phyloP scores from a whole-genome alignment of 1,140 invertebrate genomes.

The Telenomus remus region DNA sequence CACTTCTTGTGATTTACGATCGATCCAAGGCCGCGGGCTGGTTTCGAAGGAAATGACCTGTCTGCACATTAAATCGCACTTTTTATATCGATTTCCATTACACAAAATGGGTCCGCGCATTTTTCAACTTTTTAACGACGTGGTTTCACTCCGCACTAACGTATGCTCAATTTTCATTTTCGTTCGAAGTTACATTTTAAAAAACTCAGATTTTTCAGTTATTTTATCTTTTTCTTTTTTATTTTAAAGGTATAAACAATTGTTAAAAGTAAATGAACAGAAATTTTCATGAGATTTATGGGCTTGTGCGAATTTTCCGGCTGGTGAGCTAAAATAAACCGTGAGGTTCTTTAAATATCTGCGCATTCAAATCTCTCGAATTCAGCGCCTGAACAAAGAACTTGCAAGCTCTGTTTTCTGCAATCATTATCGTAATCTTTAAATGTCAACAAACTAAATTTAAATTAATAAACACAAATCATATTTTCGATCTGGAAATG shows the following conservation, averaged over 20 bases:
- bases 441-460: no score
- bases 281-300: background rate
- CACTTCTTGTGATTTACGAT: conserved; percentile 39
- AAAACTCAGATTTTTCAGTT: no score
- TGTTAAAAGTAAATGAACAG: no score
- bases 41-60: conserved; percentile 33
- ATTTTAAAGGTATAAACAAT: no score
- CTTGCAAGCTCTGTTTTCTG: background rate
- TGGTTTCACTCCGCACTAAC: background rate
- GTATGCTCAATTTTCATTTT: conserved; percentile 5
- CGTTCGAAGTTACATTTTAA: no score
- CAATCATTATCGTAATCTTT: no score
- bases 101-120: background rate
- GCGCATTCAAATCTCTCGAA: conserved; percentile 41
- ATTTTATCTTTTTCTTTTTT: no score
- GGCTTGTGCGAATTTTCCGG: conserved; percentile 6
- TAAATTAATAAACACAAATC: background rate
- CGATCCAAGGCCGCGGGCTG: conserved; percentile 17
- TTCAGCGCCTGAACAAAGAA: conserved; percentile 1
- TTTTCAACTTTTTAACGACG: no score
- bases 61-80: conserved; percentile 9
- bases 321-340: conserved; percentile 11
- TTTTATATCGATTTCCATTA: conserved; percentile 6
- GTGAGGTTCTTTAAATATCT: conserved; percentile 33
- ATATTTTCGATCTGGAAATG: no score